Evolutionary conservation across 2,888 invertebrate species (phyloP).

Genomic region (Drosophila koepferae): DNA sequence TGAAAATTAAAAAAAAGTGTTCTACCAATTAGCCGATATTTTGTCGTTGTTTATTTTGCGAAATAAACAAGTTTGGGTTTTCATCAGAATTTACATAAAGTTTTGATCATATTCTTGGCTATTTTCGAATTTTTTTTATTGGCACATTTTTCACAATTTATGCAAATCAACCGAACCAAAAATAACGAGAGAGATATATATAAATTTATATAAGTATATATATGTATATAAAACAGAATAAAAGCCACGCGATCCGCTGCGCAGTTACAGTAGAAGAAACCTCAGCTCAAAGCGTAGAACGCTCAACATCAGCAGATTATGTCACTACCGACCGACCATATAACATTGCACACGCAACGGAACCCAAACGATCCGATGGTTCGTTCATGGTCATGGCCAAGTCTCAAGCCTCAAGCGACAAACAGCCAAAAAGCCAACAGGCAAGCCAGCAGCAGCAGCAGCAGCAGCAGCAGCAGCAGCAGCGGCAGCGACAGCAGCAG

Average conservation of each 20-base stretch:
- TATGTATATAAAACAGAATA: conserved; percentile 11
- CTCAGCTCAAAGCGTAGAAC: conserved; percentile 57
- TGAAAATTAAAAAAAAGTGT: conserved; percentile 51
- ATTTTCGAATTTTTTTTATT: conserved; percentile 66
- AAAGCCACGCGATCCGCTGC: conserved; percentile 63
- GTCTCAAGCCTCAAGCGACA: conserved; percentile 45
- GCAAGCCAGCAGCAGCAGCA: conserved; percentile 20
- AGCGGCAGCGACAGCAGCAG: not conserved
- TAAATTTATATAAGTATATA: not conserved
- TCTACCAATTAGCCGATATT: conserved; percentile 66
- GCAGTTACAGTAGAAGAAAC: conserved; percentile 74
- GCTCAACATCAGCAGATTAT: conserved; percentile 75
- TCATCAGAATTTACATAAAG: conserved; percentile 74
- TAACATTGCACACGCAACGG: conserved; percentile 70
- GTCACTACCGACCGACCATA: conserved; percentile 61
- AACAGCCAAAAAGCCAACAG: conserved; percentile 20
- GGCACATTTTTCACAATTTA: conserved; percentile 72
- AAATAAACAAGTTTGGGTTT: conserved; percentile 68
- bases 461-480: not conserved
- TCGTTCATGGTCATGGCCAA: conserved; percentile 74
- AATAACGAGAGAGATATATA: not conserved
- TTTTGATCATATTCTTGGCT: conserved; percentile 60
- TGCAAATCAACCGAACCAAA: conserved; percentile 60
- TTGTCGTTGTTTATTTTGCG: conserved; percentile 68
- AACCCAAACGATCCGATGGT: conserved; percentile 55